A percentile compares a stretch with the other conserved stretches of the same genome.
Conservation (phyloP, 2,797 vertebrate genomes). For the Enteromius paludinosus region DNA sequence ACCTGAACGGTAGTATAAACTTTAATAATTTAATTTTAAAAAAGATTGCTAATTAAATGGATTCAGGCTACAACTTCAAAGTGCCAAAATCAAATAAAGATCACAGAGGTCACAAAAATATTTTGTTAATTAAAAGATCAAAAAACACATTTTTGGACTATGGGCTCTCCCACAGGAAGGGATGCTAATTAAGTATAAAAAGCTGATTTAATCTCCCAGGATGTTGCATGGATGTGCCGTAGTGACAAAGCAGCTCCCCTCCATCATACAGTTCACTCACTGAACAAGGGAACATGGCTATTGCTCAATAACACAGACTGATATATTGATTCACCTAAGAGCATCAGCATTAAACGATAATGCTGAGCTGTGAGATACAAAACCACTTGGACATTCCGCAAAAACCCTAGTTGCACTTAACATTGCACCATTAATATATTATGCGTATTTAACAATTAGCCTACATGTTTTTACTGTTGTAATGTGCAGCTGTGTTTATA, state of each 20-base stretch:
- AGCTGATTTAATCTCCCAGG: background rate
- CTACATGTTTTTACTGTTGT: background rate
- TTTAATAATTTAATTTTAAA: background rate
- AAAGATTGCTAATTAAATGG: background rate
- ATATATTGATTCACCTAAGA: constrained; percentile 31
- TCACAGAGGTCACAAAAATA: background rate
- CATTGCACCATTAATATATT: constrained; percentile 4
- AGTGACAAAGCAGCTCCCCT: background rate
- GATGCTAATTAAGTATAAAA: background rate
- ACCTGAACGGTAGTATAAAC: background rate
- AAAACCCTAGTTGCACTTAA: constrained; percentile 16
- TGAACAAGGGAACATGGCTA: constrained; percentile 18
- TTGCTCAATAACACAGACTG: background rate
- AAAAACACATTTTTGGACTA: background rate
- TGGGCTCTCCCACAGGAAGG: background rate
- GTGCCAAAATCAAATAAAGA: no score
- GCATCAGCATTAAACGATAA: constrained; percentile 10
- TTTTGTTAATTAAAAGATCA: background rate
- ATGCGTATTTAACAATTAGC: constrained; percentile 8
- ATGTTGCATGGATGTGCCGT: background rate
- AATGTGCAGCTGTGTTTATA: background rate
- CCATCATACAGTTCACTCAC: background rate
- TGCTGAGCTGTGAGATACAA: constrained; percentile 8
- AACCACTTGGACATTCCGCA: constrained; percentile 13
- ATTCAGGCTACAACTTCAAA: background rate